Base-by-base conservation (phyloP, 2,888 invertebrate genomes). In the Yponomeuta sedellus region DNA sequence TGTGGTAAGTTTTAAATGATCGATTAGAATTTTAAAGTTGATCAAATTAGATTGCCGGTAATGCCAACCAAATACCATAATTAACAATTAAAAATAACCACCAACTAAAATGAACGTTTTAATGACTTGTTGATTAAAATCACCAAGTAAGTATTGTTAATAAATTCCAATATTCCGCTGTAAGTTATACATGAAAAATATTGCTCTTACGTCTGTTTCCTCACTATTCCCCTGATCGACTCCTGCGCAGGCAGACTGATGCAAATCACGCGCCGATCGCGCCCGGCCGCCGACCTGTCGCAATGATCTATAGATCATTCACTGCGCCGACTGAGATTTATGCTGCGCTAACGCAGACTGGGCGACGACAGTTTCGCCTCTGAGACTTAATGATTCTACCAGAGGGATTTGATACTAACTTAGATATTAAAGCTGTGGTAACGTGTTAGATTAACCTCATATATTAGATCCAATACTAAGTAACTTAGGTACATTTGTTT, bases 221-320 rank as follows among this genome's bases (percentile, higher is more conserved):
- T 34, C 34, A 34, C 44, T 52, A 52, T 52, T 52, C 5, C 44
- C 16, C 44, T 16, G 16, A 52, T 16, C 10, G 44, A 52, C 34
- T 34, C 34, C 34, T 34, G 44, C 12, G 16, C 16, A 52, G 44
- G 44, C 16, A 16, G 77, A 75, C 75, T 72, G 75, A 75, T 75
- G 72, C 72, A 76, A 78, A 78, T 76, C 73, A 73, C 61, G 10
- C 19, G 64, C 39, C 74, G 73, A 77, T 78, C 77, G 77, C 73
- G 71, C 62, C 39, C 62, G 62, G 62, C 62, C 62, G 62, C 62
- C 28, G 62, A 56, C 74, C 73, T 71, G 76, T 75, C 76, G 52
- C 61, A 72, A 74, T 77, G 78, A 77, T 77, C 71, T 76, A 78
- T 77, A 70, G 74, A 73, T 74, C 73, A 68, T 73, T 74, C 71